These are phyloP conservation scores for Synergus japonicus DNA, from an alignment of 2,888 invertebrate genomes.

Conservation along the genomic window DNA sequence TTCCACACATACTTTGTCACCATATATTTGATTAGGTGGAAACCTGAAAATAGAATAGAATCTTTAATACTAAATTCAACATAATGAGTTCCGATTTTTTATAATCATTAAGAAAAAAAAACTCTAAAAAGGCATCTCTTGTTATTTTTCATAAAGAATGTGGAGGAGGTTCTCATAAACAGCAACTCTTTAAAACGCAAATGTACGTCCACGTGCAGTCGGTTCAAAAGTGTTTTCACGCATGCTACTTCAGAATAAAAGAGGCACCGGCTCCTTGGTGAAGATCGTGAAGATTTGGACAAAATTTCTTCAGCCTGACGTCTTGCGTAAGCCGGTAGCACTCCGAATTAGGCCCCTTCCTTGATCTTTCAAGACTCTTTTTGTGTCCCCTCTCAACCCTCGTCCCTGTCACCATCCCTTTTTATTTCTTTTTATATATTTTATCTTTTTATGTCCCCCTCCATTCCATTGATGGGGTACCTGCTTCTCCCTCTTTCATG, in stretches of 20 bases:
- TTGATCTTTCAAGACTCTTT: conserved; percentile 51
- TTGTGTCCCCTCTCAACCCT: conserved; percentile 52
- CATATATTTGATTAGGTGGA: too few relatives aligned
- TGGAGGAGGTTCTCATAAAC: conserved; percentile 39
- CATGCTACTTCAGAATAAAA: conserved; percentile 47
- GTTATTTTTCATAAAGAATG: conserved; percentile 9
- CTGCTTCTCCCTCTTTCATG: conserved; percentile 49
- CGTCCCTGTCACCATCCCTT: conserved; percentile 49
- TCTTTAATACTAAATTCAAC: too few relatives aligned
- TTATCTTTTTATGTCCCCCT: conserved; percentile 47
- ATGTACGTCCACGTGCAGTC: conserved; percentile 43
- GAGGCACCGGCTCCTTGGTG: neutral
- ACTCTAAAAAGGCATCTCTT: neutral
- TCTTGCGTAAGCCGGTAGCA: conserved; percentile 73
- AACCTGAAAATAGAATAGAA: too few relatives aligned
- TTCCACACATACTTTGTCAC: too few relatives aligned
- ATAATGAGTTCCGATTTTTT: neutral
- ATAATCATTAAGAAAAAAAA: neutral
- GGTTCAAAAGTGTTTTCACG: conserved; percentile 40
- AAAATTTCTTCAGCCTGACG: conserved; percentile 53
- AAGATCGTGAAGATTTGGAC: conserved; percentile 47
- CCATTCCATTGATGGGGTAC: conserved; percentile 52
- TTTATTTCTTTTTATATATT: conserved; percentile 47
- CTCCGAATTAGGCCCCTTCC: conserved; percentile 68
- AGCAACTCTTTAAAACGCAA: conserved; percentile 41